phyloP scores from a whole-genome alignment of 2,113 vertebrate genomes.

The Setophaga kirtlandii region DNA sequence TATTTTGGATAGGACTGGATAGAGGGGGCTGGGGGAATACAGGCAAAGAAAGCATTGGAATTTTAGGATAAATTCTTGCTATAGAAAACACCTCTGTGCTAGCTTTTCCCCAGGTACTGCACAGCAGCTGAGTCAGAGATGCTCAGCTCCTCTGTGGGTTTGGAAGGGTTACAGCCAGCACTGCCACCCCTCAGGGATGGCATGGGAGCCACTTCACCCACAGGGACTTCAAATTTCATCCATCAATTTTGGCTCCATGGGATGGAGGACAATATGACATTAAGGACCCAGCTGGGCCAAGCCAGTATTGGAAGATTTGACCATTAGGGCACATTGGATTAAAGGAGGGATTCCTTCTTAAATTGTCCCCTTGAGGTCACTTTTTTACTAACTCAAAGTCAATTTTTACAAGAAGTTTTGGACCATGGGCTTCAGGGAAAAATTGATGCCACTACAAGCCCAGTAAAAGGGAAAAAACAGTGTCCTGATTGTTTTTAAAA shows the following conservation, averaged over 20 bases:
- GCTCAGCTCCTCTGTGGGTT: fast-evolving
- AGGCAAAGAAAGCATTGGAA: background rate
- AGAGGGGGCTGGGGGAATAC: background rate
- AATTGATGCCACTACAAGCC: background rate
- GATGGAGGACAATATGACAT: background rate
- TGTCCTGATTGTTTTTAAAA: background rate
- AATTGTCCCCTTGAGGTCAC: background rate
- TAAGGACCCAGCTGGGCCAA: background rate
- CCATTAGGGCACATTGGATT: background rate
- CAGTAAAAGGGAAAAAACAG: background rate
- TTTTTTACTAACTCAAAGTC: background rate
- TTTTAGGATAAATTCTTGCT: background rate
- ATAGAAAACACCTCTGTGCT: background rate
- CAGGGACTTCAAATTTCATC: background rate
- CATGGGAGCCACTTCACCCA: fast-evolving
- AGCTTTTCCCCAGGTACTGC: background rate
- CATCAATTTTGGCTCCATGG: background rate
- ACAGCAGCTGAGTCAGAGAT: background rate
- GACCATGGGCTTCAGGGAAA: background rate
- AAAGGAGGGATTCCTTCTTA: background rate
- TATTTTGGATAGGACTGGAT: background rate
- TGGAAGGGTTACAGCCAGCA: background rate
- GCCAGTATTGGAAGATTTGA: background rate
- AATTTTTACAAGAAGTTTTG: background rate
- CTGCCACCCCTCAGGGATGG: fast-evolving